Evolutionary conservation across 2,888 invertebrate genomes (phyloP).

Genomic region (Acanthoscelides obtectus): DNA sequence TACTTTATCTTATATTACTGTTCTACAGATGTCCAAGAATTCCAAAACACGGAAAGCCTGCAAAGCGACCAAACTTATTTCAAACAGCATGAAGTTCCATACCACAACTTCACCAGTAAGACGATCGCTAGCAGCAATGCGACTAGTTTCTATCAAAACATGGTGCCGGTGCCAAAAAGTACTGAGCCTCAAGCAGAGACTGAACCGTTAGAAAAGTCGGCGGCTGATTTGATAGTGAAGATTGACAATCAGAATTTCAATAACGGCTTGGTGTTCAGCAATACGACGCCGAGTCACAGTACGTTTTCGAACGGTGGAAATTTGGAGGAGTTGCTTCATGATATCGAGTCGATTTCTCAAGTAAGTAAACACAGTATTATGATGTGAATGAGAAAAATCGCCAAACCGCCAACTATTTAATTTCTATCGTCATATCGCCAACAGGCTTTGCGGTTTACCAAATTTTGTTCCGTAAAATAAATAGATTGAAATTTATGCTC

Average conservation of each 20-base stretch:
- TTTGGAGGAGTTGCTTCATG: slow-evolving; percentile 63
- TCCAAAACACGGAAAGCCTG: background rate
- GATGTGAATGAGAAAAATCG: too few species aligned
- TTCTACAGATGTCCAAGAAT: background rate
- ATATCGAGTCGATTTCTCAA: slow-evolving; percentile 58
- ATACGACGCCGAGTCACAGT: slow-evolving; percentile 32
- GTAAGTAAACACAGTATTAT: slow-evolving; percentile 28
- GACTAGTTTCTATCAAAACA: slow-evolving; percentile 32
- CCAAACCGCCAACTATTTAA: background rate
- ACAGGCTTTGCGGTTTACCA: too few species aligned
- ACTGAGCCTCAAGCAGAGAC: slow-evolving; percentile 18
- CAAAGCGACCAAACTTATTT: background rate
- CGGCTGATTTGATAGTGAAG: slow-evolving; percentile 44
- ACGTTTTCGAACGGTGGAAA: slow-evolving; percentile 52
- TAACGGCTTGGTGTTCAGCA: slow-evolving; percentile 23
- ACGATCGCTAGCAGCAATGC: slow-evolving; percentile 31
- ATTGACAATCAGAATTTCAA: slow-evolving; percentile 40
- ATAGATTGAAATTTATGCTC: too few species aligned
- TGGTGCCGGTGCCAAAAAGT: slow-evolving; percentile 28
- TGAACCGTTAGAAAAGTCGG: slow-evolving; percentile 33
- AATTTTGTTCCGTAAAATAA: too few species aligned
- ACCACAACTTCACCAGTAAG: slow-evolving; percentile 19
- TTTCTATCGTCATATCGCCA: too few species aligned
- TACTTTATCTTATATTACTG: too few species aligned
- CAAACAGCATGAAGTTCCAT: background rate